phyloP scores from a whole-genome alignment of 2,113 vertebrate genomes.

The Hemichromis elongatus region DNA sequence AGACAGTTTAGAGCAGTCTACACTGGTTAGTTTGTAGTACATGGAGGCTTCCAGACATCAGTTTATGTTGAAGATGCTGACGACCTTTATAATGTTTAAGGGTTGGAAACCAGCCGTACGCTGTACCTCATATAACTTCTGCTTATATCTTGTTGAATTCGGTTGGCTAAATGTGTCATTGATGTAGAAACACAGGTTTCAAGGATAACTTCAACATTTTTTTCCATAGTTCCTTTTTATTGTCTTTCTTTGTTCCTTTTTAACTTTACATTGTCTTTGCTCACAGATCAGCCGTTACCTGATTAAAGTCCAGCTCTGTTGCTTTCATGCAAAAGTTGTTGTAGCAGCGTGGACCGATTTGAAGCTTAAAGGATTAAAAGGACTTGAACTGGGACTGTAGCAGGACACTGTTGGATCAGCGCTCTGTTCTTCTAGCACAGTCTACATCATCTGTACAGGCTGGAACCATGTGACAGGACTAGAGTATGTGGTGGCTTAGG shows the following conservation, averaged over 20 bases:
- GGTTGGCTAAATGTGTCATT: too few species aligned
- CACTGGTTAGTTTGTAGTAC: too few species aligned
- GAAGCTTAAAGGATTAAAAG: background rate
- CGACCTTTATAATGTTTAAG: too few species aligned
- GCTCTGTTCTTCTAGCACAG: background rate
- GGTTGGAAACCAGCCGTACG: too few species aligned
- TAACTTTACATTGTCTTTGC: background rate
- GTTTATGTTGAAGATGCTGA: too few species aligned
- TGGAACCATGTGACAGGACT: background rate
- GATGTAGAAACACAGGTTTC: background rate
- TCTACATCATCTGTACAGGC: background rate
- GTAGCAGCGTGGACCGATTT: background rate
- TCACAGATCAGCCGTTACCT: background rate
- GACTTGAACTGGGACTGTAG: background rate
- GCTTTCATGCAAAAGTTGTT: background rate
- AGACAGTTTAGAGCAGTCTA: background rate
- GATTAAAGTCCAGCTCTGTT: background rate
- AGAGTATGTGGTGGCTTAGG: background rate
- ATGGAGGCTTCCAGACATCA: too few species aligned
- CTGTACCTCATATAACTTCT: too few species aligned
- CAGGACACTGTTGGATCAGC: background rate
- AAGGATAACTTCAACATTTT: background rate
- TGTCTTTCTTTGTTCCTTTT: background rate
- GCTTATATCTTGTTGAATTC: too few species aligned
- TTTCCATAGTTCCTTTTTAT: background rate